Evolutionary conservation across 2,888 invertebrate species (phyloP), one percentile per base, ranked within the genome.

Genomic region (Macropis europaea): DNA sequence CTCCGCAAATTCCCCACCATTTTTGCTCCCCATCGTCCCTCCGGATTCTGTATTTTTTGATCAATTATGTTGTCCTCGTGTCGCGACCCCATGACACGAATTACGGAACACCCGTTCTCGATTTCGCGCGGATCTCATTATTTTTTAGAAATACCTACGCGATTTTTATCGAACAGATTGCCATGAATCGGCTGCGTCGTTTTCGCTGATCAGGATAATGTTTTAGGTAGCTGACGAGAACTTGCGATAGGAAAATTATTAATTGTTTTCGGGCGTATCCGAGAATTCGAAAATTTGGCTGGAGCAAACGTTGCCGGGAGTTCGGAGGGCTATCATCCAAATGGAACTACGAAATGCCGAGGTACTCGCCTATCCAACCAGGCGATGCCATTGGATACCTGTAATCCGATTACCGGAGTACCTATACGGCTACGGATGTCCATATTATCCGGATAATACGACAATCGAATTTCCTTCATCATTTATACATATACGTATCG

Each of bases 361-460:
- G 36, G n/a, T n/a, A 45, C 47, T 69, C 28, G 28, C 22, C 54
- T 24, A 42, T 32, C 7, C 42, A 38, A 48, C 22, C 38, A 15
- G n/a, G 15, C 32, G 50, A 50, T 42, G 60, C 52, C 40, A 45
- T 45, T 22, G 43, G 24, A 60, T 34, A 9, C 11, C 42, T 32
- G 30, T 64, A 64, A 73, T 50, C 64, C 72, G 64, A 73, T 64
- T 60, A 60, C 17, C 17, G 42, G 15, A 42, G 9, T 17, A 60
- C 53, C 32, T 48, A 15, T 26, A 17, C 38, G 42, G 43, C 43
- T 59, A 22, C 47, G 32, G 47, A 59, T 34, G 54, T 56, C 32
- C 73, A 22, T 40, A 60, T 71, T 50, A 71, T 56, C 47, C 60
- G 67, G 50, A 61, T 62, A 52, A 52, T 52, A 43, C 34, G 30